Conservation (phyloP, 2,113 vertebrate genomes). For the Carettochelys insculpta region DNA sequence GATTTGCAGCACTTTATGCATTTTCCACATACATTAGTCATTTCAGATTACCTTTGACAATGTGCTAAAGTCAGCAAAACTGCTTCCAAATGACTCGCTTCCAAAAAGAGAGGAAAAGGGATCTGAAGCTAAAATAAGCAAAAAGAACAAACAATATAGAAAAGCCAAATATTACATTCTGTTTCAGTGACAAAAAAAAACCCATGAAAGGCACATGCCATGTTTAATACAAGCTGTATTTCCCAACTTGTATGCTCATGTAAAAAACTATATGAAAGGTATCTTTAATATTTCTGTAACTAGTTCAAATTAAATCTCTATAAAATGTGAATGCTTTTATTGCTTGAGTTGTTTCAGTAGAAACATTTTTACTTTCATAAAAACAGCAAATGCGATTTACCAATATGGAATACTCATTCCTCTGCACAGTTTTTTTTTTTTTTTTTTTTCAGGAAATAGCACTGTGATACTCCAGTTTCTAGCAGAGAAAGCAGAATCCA, state of each 20-base stretch:
- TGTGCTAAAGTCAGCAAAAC: conserved; percentile 94
- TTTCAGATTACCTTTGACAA: conserved; percentile 87
- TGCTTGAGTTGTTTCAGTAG: background rate
- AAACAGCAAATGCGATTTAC: background rate
- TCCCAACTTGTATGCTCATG: background rate
- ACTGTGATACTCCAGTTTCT: background rate
- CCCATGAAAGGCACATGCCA: background rate
- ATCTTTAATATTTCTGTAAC: background rate
- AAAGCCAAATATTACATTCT: background rate
- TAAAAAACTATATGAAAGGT: background rate
- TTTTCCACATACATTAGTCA: conserved; percentile 40
- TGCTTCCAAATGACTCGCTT: conserved; percentile 89
- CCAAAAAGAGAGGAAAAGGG: conserved; percentile 95
- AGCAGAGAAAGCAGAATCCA: background rate
- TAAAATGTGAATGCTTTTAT: background rate
- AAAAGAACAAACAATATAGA: background rate
- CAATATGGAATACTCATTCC: background rate
- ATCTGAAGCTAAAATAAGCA: conserved; percentile 79
- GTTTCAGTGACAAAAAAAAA: background rate
- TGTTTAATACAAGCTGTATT: background rate
- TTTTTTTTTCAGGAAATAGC: background rate
- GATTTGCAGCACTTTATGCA: background rate
- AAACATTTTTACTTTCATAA: background rate
- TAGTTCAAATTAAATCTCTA: background rate
- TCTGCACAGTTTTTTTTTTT: background rate